Percentiles rank a stretch among this genome's conserved stretches.
Evolutionary conservation across 1,140 invertebrate genomes (phyloP).

Genomic region (Drepana arcuata): DNA sequence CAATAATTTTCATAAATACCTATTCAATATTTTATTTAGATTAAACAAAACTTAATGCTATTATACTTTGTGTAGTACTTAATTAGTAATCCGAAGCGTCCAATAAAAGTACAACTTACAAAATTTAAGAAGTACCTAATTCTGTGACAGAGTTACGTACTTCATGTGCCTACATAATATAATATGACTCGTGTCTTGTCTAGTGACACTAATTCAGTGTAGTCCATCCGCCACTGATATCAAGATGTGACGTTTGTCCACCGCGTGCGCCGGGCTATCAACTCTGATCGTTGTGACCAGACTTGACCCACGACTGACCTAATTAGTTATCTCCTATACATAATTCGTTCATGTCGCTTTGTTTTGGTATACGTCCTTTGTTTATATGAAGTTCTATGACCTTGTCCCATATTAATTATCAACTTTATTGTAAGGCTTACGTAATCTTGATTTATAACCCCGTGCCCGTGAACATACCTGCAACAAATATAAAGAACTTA

Average conservation of each 20-base stretch:
- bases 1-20: too few species aligned
- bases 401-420: constrained; percentile 4
- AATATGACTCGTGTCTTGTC: neutral
- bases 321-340: constrained; percentile 42
- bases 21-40: too few species aligned
- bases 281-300: constrained; percentile 29
- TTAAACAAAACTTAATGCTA: neutral
- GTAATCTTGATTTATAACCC: neutral
- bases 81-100: neutral
- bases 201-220: neutral
- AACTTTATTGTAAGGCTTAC: neutral
- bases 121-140: neutral
- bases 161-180: neutral
- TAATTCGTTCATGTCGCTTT: constrained; percentile 21
- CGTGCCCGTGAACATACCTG: constrained; percentile 8
- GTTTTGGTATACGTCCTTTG: constrained; percentile 16
- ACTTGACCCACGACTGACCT: constrained; percentile 45
- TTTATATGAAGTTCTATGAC: constrained; percentile 2
- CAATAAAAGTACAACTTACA: too few species aligned
- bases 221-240: constrained; percentile 10
- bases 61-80: neutral
- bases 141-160: too few species aligned
- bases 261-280: constrained; percentile 46
- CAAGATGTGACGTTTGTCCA: constrained; percentile 30
- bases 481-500: constrained; percentile 1